Evolutionary conservation across 2,888 invertebrate genomes (phyloP), one percentile per base, ranked within the genome.

Genomic region (Zaprionus bogoriensis): DNA sequence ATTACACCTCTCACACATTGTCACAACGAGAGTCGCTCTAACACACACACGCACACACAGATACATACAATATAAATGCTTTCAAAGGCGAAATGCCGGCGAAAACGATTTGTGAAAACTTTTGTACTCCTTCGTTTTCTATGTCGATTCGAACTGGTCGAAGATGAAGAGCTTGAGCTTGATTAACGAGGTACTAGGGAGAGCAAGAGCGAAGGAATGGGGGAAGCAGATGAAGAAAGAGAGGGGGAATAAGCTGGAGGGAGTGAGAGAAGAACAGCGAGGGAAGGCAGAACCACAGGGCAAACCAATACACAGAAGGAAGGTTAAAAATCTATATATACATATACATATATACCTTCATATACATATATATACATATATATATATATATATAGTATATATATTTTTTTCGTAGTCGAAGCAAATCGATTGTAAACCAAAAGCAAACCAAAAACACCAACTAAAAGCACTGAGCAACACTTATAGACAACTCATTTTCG

Each of bases 401-500:
- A 41, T 52, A 41, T 48, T 72, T 72, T 70, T 67, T 57, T 73
- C 55, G 67, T 72, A 67, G 67, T 67, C 67, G 58, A 57, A 38
- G 14, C 36, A 66, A 66, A 32, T 65, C 65, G 65, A 65, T 55
- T 65, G 66, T 65, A 67, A 67, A 58, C 25, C 9, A 63, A 54
- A 59, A 45, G 25, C 44, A 68, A 59, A 58, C 23, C 51, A 52
- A 63, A 66, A 39, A 55, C 27, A n/a, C 60, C 64, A 74, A 74
- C 71, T 70, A 70, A 74, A 74, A 70, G 74, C 74, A 74, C 72
- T 76, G 73, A 76, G 63, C 58, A 72, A 70, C 67, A 60, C 45
- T 75, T 59, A 52, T 36, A 74, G 60, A n/a, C 66, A 67, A 82
- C 80, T 80, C 82, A 68, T 80, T 82, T 85, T 82, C 64, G 82